Base-by-base conservation (phyloP, 2,888 invertebrate species). In the Teinopalpus imperialis region DNA sequence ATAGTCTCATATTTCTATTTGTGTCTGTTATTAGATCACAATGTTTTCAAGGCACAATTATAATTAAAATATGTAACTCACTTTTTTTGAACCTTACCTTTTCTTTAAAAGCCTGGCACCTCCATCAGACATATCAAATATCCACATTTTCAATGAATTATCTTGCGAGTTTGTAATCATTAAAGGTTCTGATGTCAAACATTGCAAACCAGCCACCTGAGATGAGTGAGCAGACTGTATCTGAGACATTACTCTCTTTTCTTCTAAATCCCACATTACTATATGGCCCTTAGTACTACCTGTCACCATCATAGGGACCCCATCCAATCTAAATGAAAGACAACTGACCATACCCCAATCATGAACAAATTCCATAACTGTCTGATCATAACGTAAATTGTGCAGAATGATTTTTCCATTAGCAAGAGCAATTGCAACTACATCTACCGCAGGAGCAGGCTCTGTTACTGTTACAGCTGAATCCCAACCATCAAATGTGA, bases 231-330 rank as follows among this genome's bases (percentile, higher is more conserved):
- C 97, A 27, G 91, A 86, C 35, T 94, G 86, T 10, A 98, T 79
- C 76, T 98, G 98, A 49, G 94, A 94, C 43, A 94, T 90, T 0
- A 98, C 89, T 69, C 93, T 91, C 52, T 90, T 90, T 52, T 96
- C 93, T 65, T 97, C 96, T 29, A 99, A 89, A 81, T 98, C 94
- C 99, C 99, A 99, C 69, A 98, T 91, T 0, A 97, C 96, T 56
- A 99, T 91, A 64, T 97, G 95, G 0, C 99, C 99, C 30, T 91
- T 86, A 2, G 90, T 78, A 71, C 94, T 95, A 0, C 96, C 96
- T 2, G 95, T 94, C 0, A 95, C 93, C 95, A 98, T 94, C 2
- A 97, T 92, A 0, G 97, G 94, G 24, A 90, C 90, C 1, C 94
- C 96, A 72, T 98, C 98, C 39, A 94, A 93, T 57, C 98, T 91